Conservation (phyloP, 2,113 vertebrate genomes). For the Sebastes schlegelii region DNA sequence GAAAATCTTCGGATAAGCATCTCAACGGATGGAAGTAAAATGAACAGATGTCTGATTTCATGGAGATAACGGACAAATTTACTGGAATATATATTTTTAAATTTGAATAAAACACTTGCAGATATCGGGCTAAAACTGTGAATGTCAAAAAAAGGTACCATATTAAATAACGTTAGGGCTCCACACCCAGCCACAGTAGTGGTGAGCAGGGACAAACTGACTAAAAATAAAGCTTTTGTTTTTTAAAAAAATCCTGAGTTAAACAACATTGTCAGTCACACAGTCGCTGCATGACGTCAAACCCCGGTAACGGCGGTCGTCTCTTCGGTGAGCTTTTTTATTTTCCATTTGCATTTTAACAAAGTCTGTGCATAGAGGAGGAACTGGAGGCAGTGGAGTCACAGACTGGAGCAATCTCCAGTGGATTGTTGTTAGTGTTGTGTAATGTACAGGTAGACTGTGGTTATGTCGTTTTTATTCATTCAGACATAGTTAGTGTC, state of each 20-base stretch:
- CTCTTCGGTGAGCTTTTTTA: slow-evolving; percentile 59
- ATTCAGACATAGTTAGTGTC: no score
- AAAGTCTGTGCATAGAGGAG: slow-evolving; percentile 47
- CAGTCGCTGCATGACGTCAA: slow-evolving; percentile 44
- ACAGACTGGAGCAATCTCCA: slow-evolving; percentile 7
- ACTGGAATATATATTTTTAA: not conserved
- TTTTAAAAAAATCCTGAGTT: slow-evolving; percentile 82
- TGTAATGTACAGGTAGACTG: no score
- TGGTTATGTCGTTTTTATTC: no score
- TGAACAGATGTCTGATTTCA: not conserved
- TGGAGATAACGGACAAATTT: not conserved
- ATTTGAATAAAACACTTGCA: not conserved
- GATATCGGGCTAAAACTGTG: slow-evolving; percentile 25
- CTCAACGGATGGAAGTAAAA: slow-evolving; percentile 14
- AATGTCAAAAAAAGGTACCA: not conserved
- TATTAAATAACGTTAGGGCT: slow-evolving; percentile 1
- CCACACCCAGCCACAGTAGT: not conserved
- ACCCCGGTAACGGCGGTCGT: slow-evolving; percentile 18
- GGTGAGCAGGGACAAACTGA: not conserved
- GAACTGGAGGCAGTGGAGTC: not conserved
- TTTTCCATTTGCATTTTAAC: slow-evolving; percentile 24
- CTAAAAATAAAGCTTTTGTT: slow-evolving; percentile 49
- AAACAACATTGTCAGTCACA: slow-evolving; percentile 65
- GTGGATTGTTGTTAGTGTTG: no score
- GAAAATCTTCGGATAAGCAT: not conserved